Evolutionary conservation across 37 sponge, comb jelly and placozoan species (phyloP).

Genomic region (Hexactinellida sp.): DNA sequence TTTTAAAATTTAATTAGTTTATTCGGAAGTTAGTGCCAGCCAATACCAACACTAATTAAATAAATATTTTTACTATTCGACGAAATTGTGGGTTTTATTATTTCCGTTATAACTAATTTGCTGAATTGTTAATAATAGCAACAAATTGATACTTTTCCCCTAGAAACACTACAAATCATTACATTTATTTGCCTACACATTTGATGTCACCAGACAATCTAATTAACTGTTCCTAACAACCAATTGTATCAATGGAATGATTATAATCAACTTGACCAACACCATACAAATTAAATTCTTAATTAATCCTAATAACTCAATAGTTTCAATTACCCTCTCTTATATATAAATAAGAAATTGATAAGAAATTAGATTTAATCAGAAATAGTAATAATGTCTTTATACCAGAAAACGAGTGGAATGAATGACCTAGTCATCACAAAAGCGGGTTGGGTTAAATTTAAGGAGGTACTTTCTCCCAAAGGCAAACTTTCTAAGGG

Average conservation of each 20-base stretch:
- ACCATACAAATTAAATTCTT: not conserved
- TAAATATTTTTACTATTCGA: too few species aligned
- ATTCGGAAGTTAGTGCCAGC: too few species aligned
- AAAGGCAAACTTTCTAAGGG: not conserved
- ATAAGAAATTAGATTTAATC: not conserved
- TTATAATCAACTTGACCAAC: not conserved
- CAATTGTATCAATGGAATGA: not conserved
- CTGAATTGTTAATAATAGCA: too few species aligned
- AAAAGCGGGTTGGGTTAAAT: not conserved
- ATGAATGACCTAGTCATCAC: not conserved
- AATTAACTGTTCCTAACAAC: not conserved
- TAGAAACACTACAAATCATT: too few species aligned
- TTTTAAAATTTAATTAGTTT: too few species aligned
- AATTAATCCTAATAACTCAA: not conserved
- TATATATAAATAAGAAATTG: not conserved
- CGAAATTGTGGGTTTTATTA: too few species aligned
- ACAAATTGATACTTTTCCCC: too few species aligned
- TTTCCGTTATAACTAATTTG: too few species aligned
- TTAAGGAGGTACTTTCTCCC: not conserved
- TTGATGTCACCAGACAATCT: not conserved
- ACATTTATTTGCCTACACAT: not conserved
- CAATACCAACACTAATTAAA: too few species aligned
- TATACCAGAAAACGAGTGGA: not conserved
- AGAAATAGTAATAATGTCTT: too few species aligned
- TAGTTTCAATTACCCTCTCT: not conserved